Evolutionary conservation across 2,797 vertebrate species (phyloP), one percentile per base, ranked within the genome.

Genomic region (Alca torda): DNA sequence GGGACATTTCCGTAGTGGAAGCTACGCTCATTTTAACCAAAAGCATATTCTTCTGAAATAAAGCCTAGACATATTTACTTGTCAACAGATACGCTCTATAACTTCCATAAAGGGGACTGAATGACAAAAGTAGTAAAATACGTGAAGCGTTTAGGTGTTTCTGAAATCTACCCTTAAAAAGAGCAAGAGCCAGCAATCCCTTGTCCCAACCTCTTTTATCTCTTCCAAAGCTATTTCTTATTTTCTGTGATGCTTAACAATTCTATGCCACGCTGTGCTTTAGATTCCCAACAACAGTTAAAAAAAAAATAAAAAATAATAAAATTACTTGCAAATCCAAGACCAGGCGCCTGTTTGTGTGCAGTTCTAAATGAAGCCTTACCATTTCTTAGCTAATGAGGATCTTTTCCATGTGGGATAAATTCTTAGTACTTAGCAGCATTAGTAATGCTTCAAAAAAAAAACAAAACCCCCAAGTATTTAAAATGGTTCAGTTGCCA

Each of bases 1-100:
- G 74, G 95, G 92, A 97, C 89, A 96, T 95, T 96, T 96, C 94
- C 76, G 72, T 90, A 93, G 84, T 64, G 94, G 82, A 60, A 83
- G 54, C 60, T 74, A 77, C 14, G 9, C 80, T 72, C 35, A 45
- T 94, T 83, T 93, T 93, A 96, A 93, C 79, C 4, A 9, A 90
- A 94, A 87, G 84, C 80, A 89, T 81, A 90, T 92, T 93, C 81
- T 91, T 95, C 84, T 92, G 87, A 95, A 97, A 88, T 65, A 86
- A 96, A 89, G 63, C 67, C 41, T 65, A 77, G 59, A 85, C 86
- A n/a, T 78, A 94, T 92, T 96, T 96, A 68, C 84, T 84, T 84
- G 92, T 85, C 94, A 91, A 94, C 77, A 89, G 95, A 86, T 60
- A 78, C 0, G 2, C 57, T 79, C 67, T 84, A 1, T 95, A 95